A percentile compares a stretch with the other conserved stretches of the same genome.
Conservation (phyloP, 2,888 invertebrate genomes). For the Digitonthophagus gazella region DNA sequence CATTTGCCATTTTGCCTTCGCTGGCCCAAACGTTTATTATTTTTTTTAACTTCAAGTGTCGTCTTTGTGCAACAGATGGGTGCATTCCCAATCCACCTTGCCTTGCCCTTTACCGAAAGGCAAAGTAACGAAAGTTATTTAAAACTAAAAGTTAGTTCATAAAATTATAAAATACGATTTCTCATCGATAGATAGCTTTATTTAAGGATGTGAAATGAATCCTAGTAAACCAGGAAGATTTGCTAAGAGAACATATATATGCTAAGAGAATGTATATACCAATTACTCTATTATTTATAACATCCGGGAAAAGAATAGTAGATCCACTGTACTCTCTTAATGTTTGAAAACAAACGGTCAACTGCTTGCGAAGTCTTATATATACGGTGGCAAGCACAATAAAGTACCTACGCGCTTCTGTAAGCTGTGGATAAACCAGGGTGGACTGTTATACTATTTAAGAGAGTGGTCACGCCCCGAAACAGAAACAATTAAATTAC, state of each 20-base stretch:
- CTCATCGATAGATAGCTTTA: too few species aligned
- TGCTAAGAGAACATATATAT: not conserved
- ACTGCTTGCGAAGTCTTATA: not conserved
- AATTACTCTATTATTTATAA: conserved; percentile 5
- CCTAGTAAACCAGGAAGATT: not conserved
- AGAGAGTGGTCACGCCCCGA: conserved; percentile 13
- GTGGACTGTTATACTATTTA: not conserved
- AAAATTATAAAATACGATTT: too few species aligned
- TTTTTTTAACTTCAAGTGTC: not conserved
- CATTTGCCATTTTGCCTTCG: not conserved
- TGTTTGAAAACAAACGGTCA: conserved; percentile 8
- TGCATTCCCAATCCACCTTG: not conserved
- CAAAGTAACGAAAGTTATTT: too few species aligned
- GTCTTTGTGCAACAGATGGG: not conserved
- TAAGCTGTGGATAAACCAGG: conserved; percentile 1
- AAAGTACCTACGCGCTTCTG: conserved; percentile 5
- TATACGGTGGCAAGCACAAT: not conserved
- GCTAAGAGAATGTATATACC: not conserved
- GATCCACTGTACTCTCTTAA: not conserved
- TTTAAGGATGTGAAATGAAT: not conserved
- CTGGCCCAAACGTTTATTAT: not conserved
- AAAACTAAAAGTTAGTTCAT: not conserved
- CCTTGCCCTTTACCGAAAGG: too few species aligned
- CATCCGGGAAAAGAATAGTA: conserved; percentile 1
- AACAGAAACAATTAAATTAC: conserved; percentile 29